Base-by-base conservation (phyloP, 1,140 invertebrate species). In the Drosophila ambigua region DNA sequence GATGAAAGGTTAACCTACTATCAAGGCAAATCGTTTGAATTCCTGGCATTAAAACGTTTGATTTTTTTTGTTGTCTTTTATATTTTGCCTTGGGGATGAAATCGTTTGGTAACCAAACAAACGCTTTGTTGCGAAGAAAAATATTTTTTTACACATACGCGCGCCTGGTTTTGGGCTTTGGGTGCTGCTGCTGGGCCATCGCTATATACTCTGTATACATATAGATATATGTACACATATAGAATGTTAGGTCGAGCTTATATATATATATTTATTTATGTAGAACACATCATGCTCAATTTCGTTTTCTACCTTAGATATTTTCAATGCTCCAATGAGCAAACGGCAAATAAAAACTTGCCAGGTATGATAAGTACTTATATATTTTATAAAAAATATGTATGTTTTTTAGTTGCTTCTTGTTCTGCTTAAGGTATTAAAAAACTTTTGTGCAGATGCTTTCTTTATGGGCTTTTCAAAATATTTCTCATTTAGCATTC, bases 81-180 rank as follows among this genome's bases (percentile, higher is more conserved):
- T 45, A 41, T 52, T 58, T 59, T 51, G 54, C 57, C 41, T 48
- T 20, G 26, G 60, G 72, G 60, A 41, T 69, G 60, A 57, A 65
- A 63, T 61, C 66, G 77, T 78, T 85, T 65, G 78, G 82, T 88
- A 87, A 82, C 66, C 82, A 87, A 87, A 88, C 88, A 87, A 79
- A 87, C 35, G 35, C 75, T 83, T 88, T 79, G 82, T 88, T 82
- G 50, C 49, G 71, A 79, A 53, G 63, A 66, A 82, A 82, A 87
- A 88, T 88, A 87, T 87, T 87, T 85, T 65, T 72, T 82, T 82
- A 72, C 82, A 76, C 74, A 85, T 87, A 85, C 78, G 74, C 66
- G 41, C 52, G 66, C 11, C 41, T 68, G 75, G 59, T 45, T 64
- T 79, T 57, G 65, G 31, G 45, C 46, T 55, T 55, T 60, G 49